A percentile compares a stretch with the other conserved stretches of the same genome.
phyloP scores from a whole-genome alignment of 2,113 vertebrate species.

The Halcyon malimbica region DNA sequence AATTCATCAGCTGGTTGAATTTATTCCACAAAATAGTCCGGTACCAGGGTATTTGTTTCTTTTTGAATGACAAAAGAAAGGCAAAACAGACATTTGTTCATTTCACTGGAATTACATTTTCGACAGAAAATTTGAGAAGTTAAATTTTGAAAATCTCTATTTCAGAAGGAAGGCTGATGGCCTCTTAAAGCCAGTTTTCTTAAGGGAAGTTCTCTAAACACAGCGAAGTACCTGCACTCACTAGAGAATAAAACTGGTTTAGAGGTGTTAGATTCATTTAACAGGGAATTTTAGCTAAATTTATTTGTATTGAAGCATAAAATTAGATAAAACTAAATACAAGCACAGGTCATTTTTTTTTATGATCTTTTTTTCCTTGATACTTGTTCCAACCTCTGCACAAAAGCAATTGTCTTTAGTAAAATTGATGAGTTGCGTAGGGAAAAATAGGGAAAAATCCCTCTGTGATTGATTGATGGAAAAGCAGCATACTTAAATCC shows the following conservation, averaged over 20 bases:
- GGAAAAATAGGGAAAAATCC: background rate
- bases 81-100: background rate
- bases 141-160: background rate
- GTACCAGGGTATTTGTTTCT: background rate
- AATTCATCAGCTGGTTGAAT: background rate
- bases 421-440: background rate
- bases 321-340: background rate
- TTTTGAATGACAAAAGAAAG: background rate
- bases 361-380: background rate
- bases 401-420: background rate
- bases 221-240: background rate
- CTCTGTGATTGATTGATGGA: rapidly evolving
- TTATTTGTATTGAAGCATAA: background rate
- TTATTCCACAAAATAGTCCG: background rate
- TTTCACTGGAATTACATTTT: background rate
- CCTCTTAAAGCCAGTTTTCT: background rate
- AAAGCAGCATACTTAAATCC: background rate
- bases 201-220: background rate
- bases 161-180: background rate
- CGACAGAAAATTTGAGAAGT: background rate
- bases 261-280: constrained; percentile 16
- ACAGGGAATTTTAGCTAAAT: background rate
- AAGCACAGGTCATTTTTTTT: background rate
- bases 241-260: background rate
- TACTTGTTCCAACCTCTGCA: background rate